phyloP scores from a whole-genome alignment of 2,113 vertebrate genomes.

The Osmerus eperlanus region DNA sequence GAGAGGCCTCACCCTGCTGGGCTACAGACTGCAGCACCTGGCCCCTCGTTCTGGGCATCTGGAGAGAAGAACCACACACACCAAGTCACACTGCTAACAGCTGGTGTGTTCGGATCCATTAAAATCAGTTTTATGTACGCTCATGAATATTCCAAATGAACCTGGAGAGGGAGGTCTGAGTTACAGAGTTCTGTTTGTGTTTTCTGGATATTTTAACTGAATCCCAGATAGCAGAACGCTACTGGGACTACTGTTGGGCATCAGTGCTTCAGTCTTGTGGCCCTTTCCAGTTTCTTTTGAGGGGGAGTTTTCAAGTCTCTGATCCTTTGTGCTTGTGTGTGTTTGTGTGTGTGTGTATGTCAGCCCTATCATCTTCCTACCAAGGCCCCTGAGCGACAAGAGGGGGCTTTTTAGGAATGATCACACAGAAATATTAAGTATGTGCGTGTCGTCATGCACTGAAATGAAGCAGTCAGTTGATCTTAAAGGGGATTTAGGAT shows the following conservation, averaged over 20 bases:
- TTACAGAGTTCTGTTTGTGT: too few species aligned
- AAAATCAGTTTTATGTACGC: too few species aligned
- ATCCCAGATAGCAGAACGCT: too few species aligned
- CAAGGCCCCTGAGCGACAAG: background rate
- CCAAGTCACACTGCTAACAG: background rate
- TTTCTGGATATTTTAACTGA: too few species aligned
- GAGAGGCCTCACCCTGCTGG: conserved; percentile 53
- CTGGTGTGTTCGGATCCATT: background rate
- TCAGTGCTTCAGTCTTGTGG: too few species aligned
- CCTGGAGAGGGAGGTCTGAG: too few species aligned
- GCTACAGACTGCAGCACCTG: conserved; percentile 57
- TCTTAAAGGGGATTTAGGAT: too few species aligned
- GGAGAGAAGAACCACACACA: conserved; percentile 17
- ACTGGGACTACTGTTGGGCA: too few species aligned
- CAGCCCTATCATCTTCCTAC: background rate
- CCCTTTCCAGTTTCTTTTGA: background rate
- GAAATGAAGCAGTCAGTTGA: too few species aligned
- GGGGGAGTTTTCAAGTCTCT: conserved; percentile 13
- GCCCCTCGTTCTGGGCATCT: conserved; percentile 31
- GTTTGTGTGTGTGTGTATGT: conserved; percentile 14
- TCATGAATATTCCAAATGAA: too few species aligned
- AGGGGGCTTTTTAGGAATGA: conserved; percentile 24
- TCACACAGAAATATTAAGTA: conserved; percentile 38
- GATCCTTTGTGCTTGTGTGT: background rate
- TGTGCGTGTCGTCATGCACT: background rate